Evolutionary conservation across 2,797 vertebrate genomes (phyloP).

Genomic region (Aulostomus chinensis): DNA sequence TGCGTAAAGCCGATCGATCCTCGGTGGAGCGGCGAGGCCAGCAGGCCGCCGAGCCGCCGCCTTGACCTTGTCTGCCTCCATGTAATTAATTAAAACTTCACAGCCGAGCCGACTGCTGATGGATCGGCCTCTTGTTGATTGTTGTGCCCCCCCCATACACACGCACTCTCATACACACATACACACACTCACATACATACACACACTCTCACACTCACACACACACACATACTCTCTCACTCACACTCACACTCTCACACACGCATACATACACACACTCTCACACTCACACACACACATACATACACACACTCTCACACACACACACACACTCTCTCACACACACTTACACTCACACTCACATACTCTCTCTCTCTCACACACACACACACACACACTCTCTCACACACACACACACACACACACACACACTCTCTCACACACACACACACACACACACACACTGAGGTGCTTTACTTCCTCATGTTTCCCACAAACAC

Average conservation of each 20-base stretch:
- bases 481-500: slow-evolving; percentile 35
- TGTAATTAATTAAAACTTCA: slow-evolving; percentile 85
- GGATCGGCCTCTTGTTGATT: slow-evolving; percentile 79
- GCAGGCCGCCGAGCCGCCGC: slow-evolving; percentile 54
- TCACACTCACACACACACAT: slow-evolving; percentile 37
- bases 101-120: slow-evolving; percentile 76
- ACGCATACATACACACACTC: too few species aligned
- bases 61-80: slow-evolving; percentile 79
- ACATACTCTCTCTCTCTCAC: slow-evolving; percentile 47
- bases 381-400: slow-evolving; percentile 6
- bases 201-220: slow-evolving; percentile 36
- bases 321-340: slow-evolving; percentile 19
- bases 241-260: slow-evolving; percentile 24
- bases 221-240: slow-evolving; percentile 19
- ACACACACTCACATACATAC: slow-evolving; percentile 34
- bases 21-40: slow-evolving; percentile 53
- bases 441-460: slow-evolving; percentile 20
- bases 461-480: slow-evolving; percentile 33
- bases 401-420: slow-evolving; percentile 47
- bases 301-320: slow-evolving; percentile 36
- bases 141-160: slow-evolving; percentile 63
- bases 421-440: slow-evolving; percentile 36
- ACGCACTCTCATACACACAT: slow-evolving; percentile 11
- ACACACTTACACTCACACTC: too few species aligned
- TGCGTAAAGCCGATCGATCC: slow-evolving; percentile 75